Evolutionary conservation across 2,888 invertebrate species (phyloP).

Genomic region (Conistra vaccinii): DNA sequence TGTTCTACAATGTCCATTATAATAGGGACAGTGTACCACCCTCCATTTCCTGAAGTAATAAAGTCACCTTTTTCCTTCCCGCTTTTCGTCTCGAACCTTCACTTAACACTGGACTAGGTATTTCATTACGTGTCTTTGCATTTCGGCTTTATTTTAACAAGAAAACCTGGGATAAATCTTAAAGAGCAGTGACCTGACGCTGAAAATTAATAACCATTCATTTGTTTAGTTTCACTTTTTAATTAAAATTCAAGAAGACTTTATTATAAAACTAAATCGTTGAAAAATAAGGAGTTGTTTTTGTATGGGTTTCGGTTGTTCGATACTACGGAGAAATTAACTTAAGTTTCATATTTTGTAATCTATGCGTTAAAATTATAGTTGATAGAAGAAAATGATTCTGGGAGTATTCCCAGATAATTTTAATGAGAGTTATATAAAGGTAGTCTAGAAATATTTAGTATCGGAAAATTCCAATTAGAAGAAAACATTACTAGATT

Average conservation of each 20-base stretch:
- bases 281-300: not conserved
- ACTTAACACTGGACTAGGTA: not conserved
- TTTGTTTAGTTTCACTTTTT: conserved; percentile 50
- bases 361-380: not conserved
- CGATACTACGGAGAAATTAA: not conserved
- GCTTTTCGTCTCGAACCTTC: not conserved
- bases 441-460: not conserved
- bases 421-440: not conserved
- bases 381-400: not conserved
- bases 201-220: conserved; percentile 50
- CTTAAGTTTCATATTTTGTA: not conserved
- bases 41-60: conserved; percentile 19
- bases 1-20: not conserved
- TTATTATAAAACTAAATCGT: conserved; percentile 7
- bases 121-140: conserved; percentile 6
- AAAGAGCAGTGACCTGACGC: conserved; percentile 20
- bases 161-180: not conserved
- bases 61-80: not conserved
- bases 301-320: not conserved
- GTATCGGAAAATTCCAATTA: not conserved
- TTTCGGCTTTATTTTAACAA: conserved; percentile 24
- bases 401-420: not conserved
- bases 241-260: conserved; percentile 50
- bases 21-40: not conserved
- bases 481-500: not conserved